Evolutionary conservation across 2,113 vertebrate species (phyloP).

Genomic region (Neotragus moschatus): DNA sequence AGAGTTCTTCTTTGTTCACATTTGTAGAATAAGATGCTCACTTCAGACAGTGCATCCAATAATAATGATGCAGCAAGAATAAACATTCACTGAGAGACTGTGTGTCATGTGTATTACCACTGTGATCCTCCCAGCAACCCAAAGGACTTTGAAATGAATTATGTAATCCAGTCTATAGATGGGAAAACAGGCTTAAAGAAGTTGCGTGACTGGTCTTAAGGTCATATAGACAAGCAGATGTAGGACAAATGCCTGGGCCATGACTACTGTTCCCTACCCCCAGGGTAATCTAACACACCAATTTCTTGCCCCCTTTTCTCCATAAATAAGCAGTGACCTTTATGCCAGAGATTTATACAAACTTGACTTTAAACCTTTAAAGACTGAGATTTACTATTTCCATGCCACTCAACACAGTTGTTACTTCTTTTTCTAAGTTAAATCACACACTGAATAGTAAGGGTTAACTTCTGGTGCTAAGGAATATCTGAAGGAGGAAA

Average conservation of each 20-base stretch:
- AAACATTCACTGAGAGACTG: not conserved
- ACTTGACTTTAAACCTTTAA: not conserved
- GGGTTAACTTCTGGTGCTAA: not conserved
- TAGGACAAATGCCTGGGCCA: not conserved
- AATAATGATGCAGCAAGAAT: not conserved
- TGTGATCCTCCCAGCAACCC: not conserved
- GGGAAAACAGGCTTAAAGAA: not conserved
- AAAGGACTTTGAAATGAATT: not conserved
- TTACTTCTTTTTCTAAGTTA: not conserved
- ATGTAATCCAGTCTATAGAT: not conserved
- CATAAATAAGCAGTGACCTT: not conserved
- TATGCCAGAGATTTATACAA: not conserved
- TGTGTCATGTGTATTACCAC: not conserved
- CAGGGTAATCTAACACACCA: rapidly evolving
- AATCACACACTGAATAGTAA: not conserved
- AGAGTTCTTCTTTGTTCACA: not conserved
- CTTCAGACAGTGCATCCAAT: not conserved
- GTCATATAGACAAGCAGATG: not conserved
- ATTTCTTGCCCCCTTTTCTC: not conserved
- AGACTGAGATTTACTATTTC: not conserved
- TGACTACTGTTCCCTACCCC: not conserved
- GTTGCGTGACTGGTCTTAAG: not conserved
- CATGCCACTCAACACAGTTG: not conserved
- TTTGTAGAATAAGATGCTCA: not conserved
- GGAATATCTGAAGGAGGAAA: not conserved